Conservation (phyloP, 2,888 invertebrate species). For the Tyria jacobaeae region DNA sequence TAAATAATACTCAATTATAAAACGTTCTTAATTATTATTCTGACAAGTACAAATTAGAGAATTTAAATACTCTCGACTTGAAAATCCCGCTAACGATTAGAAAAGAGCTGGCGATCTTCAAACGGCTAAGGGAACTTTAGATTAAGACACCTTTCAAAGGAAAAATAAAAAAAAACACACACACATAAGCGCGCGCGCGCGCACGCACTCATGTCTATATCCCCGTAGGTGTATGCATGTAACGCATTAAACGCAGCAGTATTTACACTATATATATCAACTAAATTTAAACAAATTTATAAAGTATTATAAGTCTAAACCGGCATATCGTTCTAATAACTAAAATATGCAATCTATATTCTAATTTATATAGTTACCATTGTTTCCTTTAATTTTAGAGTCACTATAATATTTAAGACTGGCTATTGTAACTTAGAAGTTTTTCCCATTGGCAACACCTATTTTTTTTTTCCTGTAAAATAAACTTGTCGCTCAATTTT, state of each 20-base stretch:
- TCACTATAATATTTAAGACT: constrained; percentile 58
- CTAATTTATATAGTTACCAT: constrained; percentile 50
- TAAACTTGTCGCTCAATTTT: background rate
- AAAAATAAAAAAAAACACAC: too few species aligned
- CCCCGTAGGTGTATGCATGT: too few species aligned
- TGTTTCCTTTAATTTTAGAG: constrained; percentile 33
- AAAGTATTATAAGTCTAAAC: constrained; percentile 44
- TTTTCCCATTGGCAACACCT: constrained; percentile 29
- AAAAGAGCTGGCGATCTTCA: too few species aligned
- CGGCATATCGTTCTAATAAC: constrained; percentile 27
- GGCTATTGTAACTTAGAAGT: constrained; percentile 43
- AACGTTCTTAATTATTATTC: background rate
- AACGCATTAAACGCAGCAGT: background rate
- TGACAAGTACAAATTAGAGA: too few species aligned
- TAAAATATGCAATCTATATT: constrained; percentile 28
- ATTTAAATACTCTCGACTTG: too few species aligned
- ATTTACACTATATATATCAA: constrained; percentile 25
- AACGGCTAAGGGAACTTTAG: too few species aligned
- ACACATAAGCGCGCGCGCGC: too few species aligned
- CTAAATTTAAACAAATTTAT: constrained; percentile 23
- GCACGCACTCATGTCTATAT: too few species aligned
- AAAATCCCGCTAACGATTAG: too few species aligned
- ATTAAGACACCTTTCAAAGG: too few species aligned
- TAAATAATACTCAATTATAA: background rate
- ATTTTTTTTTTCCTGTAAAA: background rate